Evolutionary conservation across 37 sponge, comb jelly and placozoan species (phyloP).

Genomic region (Aplysina aerophoba): DNA sequence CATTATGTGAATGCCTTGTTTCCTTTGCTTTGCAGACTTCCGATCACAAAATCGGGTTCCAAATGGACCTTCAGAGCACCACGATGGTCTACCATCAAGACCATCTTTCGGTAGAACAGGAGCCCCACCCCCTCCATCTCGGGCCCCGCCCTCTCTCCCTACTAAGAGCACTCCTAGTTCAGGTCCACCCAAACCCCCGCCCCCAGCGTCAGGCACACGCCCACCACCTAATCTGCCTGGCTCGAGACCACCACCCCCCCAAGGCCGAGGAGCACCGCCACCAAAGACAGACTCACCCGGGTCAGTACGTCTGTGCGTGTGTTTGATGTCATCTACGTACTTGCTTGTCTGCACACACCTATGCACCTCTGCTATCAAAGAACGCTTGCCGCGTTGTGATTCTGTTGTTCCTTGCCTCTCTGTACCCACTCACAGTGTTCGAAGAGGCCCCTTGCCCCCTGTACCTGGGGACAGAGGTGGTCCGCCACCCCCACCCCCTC

Average conservation of each 20-base stretch:
- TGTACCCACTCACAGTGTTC: too few relatives aligned
- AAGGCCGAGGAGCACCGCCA: too few relatives aligned
- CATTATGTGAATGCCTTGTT: not conserved
- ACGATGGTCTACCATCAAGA: not conserved
- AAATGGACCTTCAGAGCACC: not conserved
- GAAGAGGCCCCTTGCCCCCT: not conserved
- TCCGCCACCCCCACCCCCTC: not conserved
- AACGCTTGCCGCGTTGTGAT: too few relatives aligned
- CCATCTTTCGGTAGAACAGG: not conserved
- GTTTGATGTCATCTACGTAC: too few relatives aligned
- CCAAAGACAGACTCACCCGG: too few relatives aligned
- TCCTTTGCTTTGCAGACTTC: not conserved
- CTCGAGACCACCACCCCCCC: too few relatives aligned
- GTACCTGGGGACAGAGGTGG: not conserved
- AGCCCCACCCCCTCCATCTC: conserved; percentile 15
- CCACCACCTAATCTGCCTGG: too few relatives aligned
- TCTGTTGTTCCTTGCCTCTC: not conserved
- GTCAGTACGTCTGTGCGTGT: too few relatives aligned
- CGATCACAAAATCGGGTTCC: not conserved
- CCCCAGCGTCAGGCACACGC: not conserved
- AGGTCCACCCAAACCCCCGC: not conserved
- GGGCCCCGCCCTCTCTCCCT: conserved; percentile 15
- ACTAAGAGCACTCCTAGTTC: not conserved
- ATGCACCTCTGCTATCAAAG: too few relatives aligned
- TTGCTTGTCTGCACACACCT: too few relatives aligned